Base-by-base conservation (phyloP, 2,888 invertebrate species). In the Agrotis exclamationis region DNA sequence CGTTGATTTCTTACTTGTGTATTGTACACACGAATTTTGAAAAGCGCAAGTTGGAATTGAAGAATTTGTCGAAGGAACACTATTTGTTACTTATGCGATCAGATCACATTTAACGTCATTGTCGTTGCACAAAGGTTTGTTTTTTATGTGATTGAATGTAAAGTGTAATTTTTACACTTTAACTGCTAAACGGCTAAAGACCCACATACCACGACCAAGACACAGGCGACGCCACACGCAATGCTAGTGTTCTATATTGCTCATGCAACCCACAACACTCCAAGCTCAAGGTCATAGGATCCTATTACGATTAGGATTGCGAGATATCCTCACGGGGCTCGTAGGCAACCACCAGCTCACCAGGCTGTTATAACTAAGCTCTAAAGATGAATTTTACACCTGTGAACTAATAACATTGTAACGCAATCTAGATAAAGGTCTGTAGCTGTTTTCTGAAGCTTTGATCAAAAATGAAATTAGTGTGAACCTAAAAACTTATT, bases 221-320 rank as follows among this genome's bases (percentile, higher is more conserved):
- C 5, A 33, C 14, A 13, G 33, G 6, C 4, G 6, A n/a, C n/a
- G 7, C 9, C 13, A 3, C 24, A 0, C 7, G 6, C 3, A 57
- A 13, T 16, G 16, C 16, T 57, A 45, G 20, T 65, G 33, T 22
- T 39, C 16, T 20, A 14, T 28, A 62, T 62, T 50, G 28, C 28
- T 56, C 50, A 71, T 71, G 73, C 73, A 73, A 33, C 48, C 13
- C 53, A 63, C 63, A 54, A 54, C 53, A 53, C 50, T 58, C 16
- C 53, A 47, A 63, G 62, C 50, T 73, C 60, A 63, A 79, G 79
- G 76, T 13, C 62, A 58, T 39, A 18, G 45, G 60, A 51, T 79
- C 50, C 48, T 59, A 63, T 76, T 76, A 66, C 79, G 74, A 66
- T 58, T 39, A 66, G 48, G 60, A 65, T 76, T 58, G 50, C 62